These are phyloP conservation scores for Agrotis ipsilon DNA, from an alignment of 2,888 invertebrate species.

Conservation along the genomic window DNA sequence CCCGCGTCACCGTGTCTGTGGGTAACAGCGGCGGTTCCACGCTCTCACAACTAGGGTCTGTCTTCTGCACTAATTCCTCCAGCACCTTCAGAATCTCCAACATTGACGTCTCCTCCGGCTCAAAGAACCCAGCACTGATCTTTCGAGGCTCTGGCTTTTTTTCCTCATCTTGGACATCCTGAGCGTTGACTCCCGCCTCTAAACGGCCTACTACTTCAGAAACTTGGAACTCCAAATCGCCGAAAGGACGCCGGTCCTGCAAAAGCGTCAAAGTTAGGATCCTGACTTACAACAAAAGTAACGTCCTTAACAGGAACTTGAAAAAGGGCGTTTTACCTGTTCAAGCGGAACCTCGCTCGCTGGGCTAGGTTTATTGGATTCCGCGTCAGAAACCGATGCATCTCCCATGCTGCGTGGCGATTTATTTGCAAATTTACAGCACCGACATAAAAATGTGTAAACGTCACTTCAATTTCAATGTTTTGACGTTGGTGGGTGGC, in stretches of 20 bases:
- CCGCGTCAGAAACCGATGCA: conserved; percentile 82
- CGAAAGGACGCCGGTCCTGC: conserved; percentile 92
- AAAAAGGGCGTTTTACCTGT: conserved; percentile 74
- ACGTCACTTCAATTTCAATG: conserved; percentile 87
- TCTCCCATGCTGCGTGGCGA: conserved; percentile 90
- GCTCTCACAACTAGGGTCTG: conserved; percentile 92
- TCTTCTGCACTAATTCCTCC: conserved; percentile 91
- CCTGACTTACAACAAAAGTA: conserved; percentile 44
- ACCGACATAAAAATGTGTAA: conserved; percentile 88
- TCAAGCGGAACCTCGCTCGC: conserved; percentile 74
- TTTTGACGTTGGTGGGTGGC: conserved; percentile 80
- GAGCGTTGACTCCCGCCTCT: conserved; percentile 92
- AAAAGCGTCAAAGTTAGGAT: conserved; percentile 70
- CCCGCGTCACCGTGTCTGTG: conserved; percentile 91
- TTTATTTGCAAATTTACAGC: conserved; percentile 81
- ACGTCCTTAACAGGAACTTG: conserved; percentile 18
- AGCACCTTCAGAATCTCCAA: conserved; percentile 92
- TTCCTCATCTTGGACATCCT: conserved; percentile 83
- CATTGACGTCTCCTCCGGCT: conserved; percentile 90
- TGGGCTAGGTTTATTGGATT: conserved; percentile 79
- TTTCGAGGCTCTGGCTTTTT: conserved; percentile 84
- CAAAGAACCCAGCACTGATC: conserved; percentile 89
- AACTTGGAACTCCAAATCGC: conserved; percentile 93
- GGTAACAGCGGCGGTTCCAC: conserved; percentile 92
- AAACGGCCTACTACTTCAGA: conserved; percentile 94